Evolutionary conservation across 2,113 vertebrate species (phyloP), one percentile per base, ranked within the genome.

Genomic region (Corynorhinus townsendii): DNA sequence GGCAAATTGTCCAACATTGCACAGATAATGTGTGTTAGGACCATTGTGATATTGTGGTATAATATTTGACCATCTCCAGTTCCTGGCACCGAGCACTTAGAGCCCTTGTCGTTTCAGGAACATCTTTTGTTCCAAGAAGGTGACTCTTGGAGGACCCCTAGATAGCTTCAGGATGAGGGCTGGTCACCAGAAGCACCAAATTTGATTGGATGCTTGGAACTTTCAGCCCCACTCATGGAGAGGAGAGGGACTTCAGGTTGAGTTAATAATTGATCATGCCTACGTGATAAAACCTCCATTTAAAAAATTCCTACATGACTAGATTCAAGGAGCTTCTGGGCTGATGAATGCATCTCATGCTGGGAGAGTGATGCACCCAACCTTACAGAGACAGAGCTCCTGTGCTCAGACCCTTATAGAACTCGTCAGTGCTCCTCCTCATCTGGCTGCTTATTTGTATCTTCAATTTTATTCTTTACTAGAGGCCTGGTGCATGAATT

Each of bases 1-100:
- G 7, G 47, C n/a, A 17, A 17, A 26, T 26, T 17, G 11, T 14
- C 43, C 19, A 19, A 26, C 0, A 3, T 68, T 6, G 19, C 3
- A 19, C 16, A 20, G 52, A 33, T 33, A 10, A 28, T 11, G n/a
- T 0, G 3, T 1, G 0, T 11, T 40, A 11, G 17, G 22, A 28
- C 9, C n/a, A 0, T 8, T 54, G 49, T 47, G 38, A 24, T 24
- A 5, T 0, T 12, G 77, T 45, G 5, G 45, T 15, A 17, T 14
- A 38, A 24, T 6, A 6, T 38, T 8, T 10, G 12, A 26, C 16
- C 12, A 35, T 43, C 62, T 59, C 52, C 49, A 11, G 64, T 24
- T 59, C 24, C 81, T 15, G 35, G 4, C 56, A 7, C 35, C 20
- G 20, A 28, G 28, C 35, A 43, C 45, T 73, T 38, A 59, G 56